Evolutionary conservation across 2,797 vertebrate species (phyloP).

Genomic region (Myotis planiceps): DNA sequence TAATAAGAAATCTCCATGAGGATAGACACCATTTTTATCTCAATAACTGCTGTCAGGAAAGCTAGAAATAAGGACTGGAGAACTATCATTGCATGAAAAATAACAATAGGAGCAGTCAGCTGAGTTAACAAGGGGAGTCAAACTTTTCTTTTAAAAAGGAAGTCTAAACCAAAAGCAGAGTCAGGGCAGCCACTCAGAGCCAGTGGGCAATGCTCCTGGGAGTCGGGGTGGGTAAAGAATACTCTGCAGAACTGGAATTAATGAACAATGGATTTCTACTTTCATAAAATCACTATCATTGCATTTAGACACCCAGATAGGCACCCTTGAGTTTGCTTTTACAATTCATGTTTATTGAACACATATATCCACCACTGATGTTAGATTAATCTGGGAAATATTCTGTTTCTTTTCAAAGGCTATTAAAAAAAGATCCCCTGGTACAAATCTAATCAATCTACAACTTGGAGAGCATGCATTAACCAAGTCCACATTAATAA

Average conservation of each 20-base stretch:
- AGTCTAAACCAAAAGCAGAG: background rate
- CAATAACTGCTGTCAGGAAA: background rate
- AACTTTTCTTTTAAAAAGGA: background rate
- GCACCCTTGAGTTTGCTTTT: background rate
- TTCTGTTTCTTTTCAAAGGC: slow-evolving; percentile 2
- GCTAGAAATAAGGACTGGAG: background rate
- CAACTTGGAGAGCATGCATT: background rate
- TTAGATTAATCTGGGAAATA: background rate
- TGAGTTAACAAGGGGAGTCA: background rate
- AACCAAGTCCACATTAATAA: slow-evolving; percentile 20
- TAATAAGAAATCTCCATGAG: background rate
- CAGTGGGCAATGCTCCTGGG: background rate
- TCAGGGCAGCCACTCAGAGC: background rate
- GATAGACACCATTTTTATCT: background rate
- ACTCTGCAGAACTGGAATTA: background rate
- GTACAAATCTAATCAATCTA: slow-evolving; percentile 7
- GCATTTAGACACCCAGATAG: background rate
- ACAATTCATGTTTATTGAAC: background rate
- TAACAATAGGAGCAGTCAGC: background rate
- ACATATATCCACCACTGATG: background rate
- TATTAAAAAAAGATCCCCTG: background rate
- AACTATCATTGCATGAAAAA: background rate
- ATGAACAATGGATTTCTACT: background rate
- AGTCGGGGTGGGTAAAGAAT: background rate
- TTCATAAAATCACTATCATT: background rate